Evolutionary conservation across 2,113 vertebrate species (phyloP).

Genomic region (Silurus asotus): DNA sequence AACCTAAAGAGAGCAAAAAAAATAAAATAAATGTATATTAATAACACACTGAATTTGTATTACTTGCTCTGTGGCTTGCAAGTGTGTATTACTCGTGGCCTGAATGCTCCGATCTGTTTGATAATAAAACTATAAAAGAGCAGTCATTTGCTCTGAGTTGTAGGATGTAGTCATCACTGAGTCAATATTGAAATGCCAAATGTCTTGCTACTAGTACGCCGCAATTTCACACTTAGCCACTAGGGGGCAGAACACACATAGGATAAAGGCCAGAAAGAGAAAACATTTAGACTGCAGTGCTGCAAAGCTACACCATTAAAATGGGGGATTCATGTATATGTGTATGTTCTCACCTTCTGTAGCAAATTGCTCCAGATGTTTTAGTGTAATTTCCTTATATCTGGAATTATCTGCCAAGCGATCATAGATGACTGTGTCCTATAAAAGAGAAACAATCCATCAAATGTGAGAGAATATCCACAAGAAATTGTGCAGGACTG

Average conservation of each 20-base stretch:
- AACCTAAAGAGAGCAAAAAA: slow-evolving; percentile 68
- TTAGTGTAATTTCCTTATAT: slow-evolving; percentile 97
- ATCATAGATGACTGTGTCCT: slow-evolving; percentile 98
- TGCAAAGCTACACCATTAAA: neutral
- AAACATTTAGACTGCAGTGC: slow-evolving; percentile 21
- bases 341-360: slow-evolving; percentile 84
- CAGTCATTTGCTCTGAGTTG: neutral
- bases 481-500: too few species aligned
- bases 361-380: slow-evolving; percentile 98
- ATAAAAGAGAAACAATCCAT: slow-evolving; percentile 50
- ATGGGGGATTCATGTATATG: neutral
- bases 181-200: neutral
- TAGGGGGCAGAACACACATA: slow-evolving; percentile 64
- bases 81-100: neutral
- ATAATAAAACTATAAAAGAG: neutral
- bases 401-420: slow-evolving; percentile 92
- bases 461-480: neutral
- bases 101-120: neutral
- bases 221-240: slow-evolving; percentile 57
- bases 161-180: too few species aligned
- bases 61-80: neutral
- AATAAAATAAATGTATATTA: neutral
- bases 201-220: slow-evolving; percentile 65
- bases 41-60: neutral
- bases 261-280: slow-evolving; percentile 4